Evolutionary conservation across 2,888 invertebrate species (phyloP).

Genomic region (Ochlodes sylvanus): DNA sequence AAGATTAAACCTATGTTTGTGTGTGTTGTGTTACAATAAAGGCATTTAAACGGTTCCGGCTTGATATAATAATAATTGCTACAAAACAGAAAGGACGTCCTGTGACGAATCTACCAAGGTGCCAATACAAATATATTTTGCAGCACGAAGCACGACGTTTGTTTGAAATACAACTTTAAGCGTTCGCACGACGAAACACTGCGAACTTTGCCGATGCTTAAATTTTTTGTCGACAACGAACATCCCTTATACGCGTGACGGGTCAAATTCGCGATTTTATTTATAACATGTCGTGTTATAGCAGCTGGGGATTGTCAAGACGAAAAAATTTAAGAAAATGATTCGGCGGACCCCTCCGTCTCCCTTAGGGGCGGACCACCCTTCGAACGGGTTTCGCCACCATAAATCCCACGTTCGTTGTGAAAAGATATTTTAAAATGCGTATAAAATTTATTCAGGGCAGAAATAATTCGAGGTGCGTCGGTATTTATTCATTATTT

Average conservation of each 20-base stretch:
- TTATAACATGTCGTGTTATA: slow-evolving; percentile 80
- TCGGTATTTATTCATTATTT: slow-evolving; percentile 71
- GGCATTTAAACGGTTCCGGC: slow-evolving; percentile 73
- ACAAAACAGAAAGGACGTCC: slow-evolving; percentile 82
- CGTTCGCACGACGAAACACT: slow-evolving; percentile 37
- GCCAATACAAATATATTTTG: slow-evolving; percentile 49
- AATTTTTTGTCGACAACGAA: slow-evolving; percentile 47
- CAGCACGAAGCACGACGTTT: slow-evolving; percentile 42
- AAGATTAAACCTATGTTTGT: too few relatives aligned
- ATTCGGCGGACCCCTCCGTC: slow-evolving; percentile 64
- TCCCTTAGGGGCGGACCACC: slow-evolving; percentile 70
- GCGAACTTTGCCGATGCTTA: slow-evolving; percentile 1
- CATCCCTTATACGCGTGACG: slow-evolving; percentile 79
- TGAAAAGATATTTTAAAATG: slow-evolving; percentile 83
- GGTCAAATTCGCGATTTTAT: slow-evolving; percentile 84
- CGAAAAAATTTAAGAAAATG: slow-evolving; percentile 79
- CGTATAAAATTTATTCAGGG: slow-evolving; percentile 83
- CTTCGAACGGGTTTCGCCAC: slow-evolving; percentile 79
- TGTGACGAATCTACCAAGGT: slow-evolving; percentile 71
- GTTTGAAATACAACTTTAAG: slow-evolving; percentile 50
- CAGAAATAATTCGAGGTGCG: slow-evolving; percentile 77
- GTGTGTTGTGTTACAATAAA: not conserved
- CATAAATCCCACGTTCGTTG: slow-evolving; percentile 83
- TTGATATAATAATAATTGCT: slow-evolving; percentile 78
- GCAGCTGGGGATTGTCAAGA: slow-evolving; percentile 83